Evolutionary conservation across 2,797 vertebrate genomes (phyloP).

Genomic region (Lates japonicus): DNA sequence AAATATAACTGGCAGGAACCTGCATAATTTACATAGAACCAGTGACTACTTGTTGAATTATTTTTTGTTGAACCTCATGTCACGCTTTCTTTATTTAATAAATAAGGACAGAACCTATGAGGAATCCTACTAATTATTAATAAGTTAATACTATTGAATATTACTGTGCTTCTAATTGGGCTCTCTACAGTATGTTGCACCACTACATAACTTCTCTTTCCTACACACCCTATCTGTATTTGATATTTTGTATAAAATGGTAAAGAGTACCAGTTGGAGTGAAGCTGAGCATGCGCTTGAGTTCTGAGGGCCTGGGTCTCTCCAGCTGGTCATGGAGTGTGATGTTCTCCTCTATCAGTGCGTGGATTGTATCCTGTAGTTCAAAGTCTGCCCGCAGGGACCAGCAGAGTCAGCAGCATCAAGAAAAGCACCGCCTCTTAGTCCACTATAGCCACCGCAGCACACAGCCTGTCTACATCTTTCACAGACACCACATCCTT

Average conservation of each 20-base stretch:
- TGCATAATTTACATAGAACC: background rate
- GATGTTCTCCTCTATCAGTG: conserved; percentile 88
- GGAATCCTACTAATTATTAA: background rate
- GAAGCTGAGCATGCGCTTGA: conserved; percentile 85
- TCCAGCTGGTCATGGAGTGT: conserved; percentile 89
- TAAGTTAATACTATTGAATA: background rate
- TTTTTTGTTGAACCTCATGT: too few relatives aligned
- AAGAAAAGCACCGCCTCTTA: conserved; percentile 46
- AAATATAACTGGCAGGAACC: too few relatives aligned
- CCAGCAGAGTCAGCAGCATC: conserved; percentile 65
- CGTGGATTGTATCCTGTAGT: conserved; percentile 89
- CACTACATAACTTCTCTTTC: background rate
- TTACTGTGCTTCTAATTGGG: background rate
- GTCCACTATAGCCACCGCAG: conserved; percentile 57
- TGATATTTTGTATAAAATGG: background rate
- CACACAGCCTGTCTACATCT: conserved; percentile 49
- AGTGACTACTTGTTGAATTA: background rate
- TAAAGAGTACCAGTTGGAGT: conserved; percentile 81
- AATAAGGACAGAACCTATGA: background rate
- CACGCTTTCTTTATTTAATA: too few relatives aligned
- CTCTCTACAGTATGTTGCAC: background rate
- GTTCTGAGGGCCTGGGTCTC: conserved; percentile 88
- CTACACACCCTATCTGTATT: background rate
- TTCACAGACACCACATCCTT: conserved; percentile 26
- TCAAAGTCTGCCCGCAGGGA: conserved; percentile 81